These are phyloP conservation scores for Coreius guichenoti DNA, from an alignment of 2,797 vertebrate species.

Conservation along the genomic window DNA sequence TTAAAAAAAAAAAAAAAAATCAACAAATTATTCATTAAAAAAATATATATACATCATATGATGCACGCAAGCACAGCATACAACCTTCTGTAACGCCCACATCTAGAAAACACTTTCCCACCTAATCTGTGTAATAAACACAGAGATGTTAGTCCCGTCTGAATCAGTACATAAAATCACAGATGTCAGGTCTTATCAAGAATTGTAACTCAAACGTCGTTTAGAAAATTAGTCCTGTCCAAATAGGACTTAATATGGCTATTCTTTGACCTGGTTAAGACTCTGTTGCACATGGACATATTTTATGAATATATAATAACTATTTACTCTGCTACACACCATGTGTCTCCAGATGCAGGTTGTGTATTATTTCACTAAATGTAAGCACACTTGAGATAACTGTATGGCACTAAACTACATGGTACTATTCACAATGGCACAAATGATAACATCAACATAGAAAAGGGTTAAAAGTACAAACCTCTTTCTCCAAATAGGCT, in stretches of 20 bases:
- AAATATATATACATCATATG: no score
- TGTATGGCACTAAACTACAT: neutral
- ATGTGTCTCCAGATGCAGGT: neutral
- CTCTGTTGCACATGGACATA: neutral
- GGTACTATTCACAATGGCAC: neutral
- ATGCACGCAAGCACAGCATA: neutral
- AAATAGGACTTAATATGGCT: neutral
- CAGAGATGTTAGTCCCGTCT: neutral
- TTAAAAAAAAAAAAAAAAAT: no score
- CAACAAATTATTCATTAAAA: no score
- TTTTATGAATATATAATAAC: neutral
- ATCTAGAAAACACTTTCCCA: neutral
- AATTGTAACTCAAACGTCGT: neutral
- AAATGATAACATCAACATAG: neutral
- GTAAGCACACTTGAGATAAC: neutral
- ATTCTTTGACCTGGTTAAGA: neutral
- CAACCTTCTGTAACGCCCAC: neutral
- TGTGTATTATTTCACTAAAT: neutral
- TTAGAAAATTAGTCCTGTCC: neutral
- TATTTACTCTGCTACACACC: neutral
- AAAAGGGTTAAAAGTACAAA: constrained; percentile 13
- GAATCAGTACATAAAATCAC: neutral
- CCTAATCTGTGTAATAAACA: neutral
- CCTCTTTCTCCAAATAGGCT: constrained; percentile 46
- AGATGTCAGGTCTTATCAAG: neutral